phyloP scores from a whole-genome alignment of 2,888 invertebrate species.

The Electrophaes corylata region DNA sequence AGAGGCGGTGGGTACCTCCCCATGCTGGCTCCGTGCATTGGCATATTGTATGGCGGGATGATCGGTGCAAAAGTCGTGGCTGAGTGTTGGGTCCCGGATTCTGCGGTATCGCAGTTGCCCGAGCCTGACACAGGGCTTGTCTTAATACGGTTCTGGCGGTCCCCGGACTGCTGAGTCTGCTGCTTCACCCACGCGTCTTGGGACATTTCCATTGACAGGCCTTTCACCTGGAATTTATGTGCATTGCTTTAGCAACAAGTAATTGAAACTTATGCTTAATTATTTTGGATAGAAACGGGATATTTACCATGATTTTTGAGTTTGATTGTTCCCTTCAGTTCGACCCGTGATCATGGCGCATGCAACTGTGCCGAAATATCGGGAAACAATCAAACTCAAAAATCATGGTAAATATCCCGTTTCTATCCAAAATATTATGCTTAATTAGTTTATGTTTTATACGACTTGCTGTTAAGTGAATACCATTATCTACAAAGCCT shows the following conservation, averaged over 20 bases:
- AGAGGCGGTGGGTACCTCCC: constrained; percentile 83
- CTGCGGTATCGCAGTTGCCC: constrained; percentile 72
- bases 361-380: no score
- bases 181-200: constrained; percentile 80
- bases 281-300: no score
- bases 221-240: constrained; percentile 70
- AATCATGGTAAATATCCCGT: no score
- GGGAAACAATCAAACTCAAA: no score
- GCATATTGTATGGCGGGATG: constrained; percentile 71
- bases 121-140: constrained; percentile 77
- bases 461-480: no score
- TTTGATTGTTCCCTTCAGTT: no score
- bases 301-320: no score
- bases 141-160: constrained; percentile 72
- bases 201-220: constrained; percentile 81
- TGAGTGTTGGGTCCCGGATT: constrained; percentile 83
- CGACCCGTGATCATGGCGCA: no score
- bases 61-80: constrained; percentile 76
- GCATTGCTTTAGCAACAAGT: not conserved
- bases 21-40: constrained; percentile 74
- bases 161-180: constrained; percentile 72
- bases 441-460: no score
- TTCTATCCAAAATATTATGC: no score
- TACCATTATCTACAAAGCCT: no score
- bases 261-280: no score